Evolutionary conservation across 2,888 invertebrate species (phyloP), one percentile per base, ranked within the genome.

Genomic region (Diplazon laetatorius): DNA sequence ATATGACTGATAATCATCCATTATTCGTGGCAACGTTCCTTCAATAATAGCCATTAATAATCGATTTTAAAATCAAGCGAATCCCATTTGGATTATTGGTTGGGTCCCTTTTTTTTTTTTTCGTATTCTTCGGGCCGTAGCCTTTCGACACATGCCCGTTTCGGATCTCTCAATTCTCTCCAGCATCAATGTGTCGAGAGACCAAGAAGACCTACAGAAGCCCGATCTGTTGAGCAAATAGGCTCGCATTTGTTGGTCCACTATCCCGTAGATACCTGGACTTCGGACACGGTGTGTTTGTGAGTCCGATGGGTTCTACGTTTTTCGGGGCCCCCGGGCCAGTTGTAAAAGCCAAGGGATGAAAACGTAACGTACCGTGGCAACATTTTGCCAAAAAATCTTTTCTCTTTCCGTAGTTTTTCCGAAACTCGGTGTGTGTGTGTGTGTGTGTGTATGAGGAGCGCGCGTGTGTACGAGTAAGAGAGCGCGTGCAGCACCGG

Each of bases 161-260:
- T 9, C 42, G 1, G 25, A 66, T 66, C 35, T 44, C 35, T 39
- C 37, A 46, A 62, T 30, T 46, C 35, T 46, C 35, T 39, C 0
- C 55, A 57, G 9, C 37, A 44, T 42, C 22, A 37, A 63, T 79
- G 71, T 70, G 35, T n/a, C n/a, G n/a, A n/a, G n/a, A n/a, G n/a
- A n/a, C n/a, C n/a, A n/a, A n/a, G n/a, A n/a, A n/a, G 66, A 63
- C 35, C 57, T 70, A 76, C 75, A 75, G 50, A 70, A 68, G 79
- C 65, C 62, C 68, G 48, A 50, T 85, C 83, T 86, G 87, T 88
- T 87, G 85, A 87, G 82, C 78, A 89, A 89, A 88, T 87, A 88
- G 80, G 72, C 82, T 82, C 78, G 85, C 52, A 70, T 86, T 87
- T 88, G 88, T 88, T 88, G 86, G 82, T 83, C 85, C 84, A 87